Base-by-base conservation (phyloP, 2,888 invertebrate species). In the Phragmatobia fuliginosa region DNA sequence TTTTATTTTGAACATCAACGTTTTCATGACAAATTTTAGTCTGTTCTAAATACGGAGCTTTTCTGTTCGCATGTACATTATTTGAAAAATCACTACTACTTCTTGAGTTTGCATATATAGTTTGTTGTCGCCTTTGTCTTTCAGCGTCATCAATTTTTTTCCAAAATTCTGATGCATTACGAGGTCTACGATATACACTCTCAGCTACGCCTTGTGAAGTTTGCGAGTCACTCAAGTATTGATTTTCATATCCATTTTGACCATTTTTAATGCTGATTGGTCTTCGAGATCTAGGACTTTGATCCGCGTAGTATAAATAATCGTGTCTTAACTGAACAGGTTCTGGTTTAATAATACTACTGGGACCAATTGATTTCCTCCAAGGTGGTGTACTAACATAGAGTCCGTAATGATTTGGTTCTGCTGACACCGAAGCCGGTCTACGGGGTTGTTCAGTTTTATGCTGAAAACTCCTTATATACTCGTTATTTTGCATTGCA, bases 271-370 rank as follows among this genome's bases (percentile, higher is more conserved):
- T 96, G 82, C 97, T 96, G 79, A 97, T 97, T 45, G 97, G 97
- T 85, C 96, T 96, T 60, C 97, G 92, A 72, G 97, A 97, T 82
- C 97, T 94, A 0, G 97, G 97, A 73, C 96, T 96, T 78, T 97
- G 96, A 90, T 97, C 97, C 4, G 97, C 96, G 70, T 97, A 96
- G 83, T 97, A 97, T 74, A 97, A 95, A 83, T 96, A 96, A 75
- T 96, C 96, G 66, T 95, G 88, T 82, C 88, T 90, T 73, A 87
- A 76, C 80, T 92, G 92, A 59, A 91, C 90, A 73, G 93, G 90
- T 78, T 94, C 94, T 66, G 95, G 90, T 84, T 92, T 93, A 64
- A 91, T 77, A 73, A 92, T 80, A 80, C 85, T 86, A 72, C 84
- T 80, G 49, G 88, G 88, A 49, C 91, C 90, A 62, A 85, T 74